Evolutionary conservation across 2,113 vertebrate species (phyloP).

Genomic region (Anguilla japonica): DNA sequence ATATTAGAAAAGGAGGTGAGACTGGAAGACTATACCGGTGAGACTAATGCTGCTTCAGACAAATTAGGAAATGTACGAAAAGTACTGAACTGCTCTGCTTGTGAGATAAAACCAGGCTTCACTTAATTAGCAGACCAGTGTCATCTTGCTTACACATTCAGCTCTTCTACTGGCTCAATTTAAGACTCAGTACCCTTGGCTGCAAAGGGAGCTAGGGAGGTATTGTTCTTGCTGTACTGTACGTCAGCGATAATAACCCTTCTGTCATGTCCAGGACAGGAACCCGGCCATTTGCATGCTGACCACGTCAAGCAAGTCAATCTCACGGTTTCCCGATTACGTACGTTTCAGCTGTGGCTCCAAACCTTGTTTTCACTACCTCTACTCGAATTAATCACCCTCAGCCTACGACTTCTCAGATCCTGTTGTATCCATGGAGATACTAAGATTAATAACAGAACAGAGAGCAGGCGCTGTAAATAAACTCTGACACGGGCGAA

Average conservation of each 20-base stretch:
- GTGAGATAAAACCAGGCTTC: too few species aligned
- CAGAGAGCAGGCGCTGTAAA: background rate
- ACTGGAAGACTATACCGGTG: too few species aligned
- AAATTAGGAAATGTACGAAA: too few species aligned
- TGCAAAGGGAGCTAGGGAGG: background rate
- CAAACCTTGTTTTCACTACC: constrained; percentile 10
- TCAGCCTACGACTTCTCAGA: background rate
- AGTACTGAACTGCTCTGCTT: too few species aligned
- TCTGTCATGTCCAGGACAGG: background rate
- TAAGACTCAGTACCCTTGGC: background rate
- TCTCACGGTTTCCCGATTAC: background rate
- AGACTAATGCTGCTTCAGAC: too few species aligned
- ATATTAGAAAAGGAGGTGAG: too few species aligned
- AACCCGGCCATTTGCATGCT: background rate
- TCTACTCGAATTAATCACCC: background rate
- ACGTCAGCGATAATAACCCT: background rate
- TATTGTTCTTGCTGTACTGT: background rate
- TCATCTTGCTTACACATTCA: too few species aligned
- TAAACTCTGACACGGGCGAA: background rate
- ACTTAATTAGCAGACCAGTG: too few species aligned
- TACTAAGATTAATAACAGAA: constrained; percentile 1
- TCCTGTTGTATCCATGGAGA: background rate
- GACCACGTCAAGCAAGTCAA: background rate
- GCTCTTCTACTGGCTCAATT: background rate
- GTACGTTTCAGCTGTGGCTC: background rate